Base-by-base conservation (phyloP, 2,113 vertebrate species). In the Tetraodon nigroviridis region DNA sequence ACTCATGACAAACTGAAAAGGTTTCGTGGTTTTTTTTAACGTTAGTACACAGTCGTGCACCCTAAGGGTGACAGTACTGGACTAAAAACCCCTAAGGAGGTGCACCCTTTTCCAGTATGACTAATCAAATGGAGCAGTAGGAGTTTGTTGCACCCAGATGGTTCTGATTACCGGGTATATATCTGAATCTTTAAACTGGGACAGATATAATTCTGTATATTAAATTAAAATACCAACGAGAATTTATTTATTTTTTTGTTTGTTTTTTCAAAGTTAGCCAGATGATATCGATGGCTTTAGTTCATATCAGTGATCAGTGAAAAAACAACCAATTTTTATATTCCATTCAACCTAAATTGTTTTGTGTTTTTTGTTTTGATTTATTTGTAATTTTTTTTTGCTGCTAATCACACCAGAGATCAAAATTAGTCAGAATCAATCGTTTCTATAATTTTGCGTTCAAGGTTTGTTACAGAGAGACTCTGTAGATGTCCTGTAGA, bases 31-130 rank as follows among this genome's bases (percentile, higher is more conserved):
- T 52, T 61, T 63, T 58, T 72, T 51, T 79, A 52, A 61, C 8
- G 15, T 70, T 78, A 69, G 51, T 67, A 61, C 59, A 68, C 55
- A 67, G 45, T 58, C 50, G 61, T 49, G 19, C 71, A 75, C 75
- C 67, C 71, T 59, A 71, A 64, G 66, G 71, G 65, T 80, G 75
- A 69, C 61, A 14, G 40, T 53, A 7, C 46, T 61, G 67, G 62
- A 75, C 71, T 58, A 58, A 61, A 60, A 79, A 77, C 70, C 50
- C 72, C 67, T 63, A 69, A 65, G 61, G 76, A 73, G 73, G 73
- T 72, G 63, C 59, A 71, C 22, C 51, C 29, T 74, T 68, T 68
- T 55, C 76, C 76, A 73, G 68, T 63, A 55, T 55, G 68, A 46
- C 44, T n/a, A 56, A 51, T 47, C 54, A 53, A 12, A 21, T 14